Base-by-base conservation (phyloP, 2,888 invertebrate genomes). In the Drosophila picticornis region DNA sequence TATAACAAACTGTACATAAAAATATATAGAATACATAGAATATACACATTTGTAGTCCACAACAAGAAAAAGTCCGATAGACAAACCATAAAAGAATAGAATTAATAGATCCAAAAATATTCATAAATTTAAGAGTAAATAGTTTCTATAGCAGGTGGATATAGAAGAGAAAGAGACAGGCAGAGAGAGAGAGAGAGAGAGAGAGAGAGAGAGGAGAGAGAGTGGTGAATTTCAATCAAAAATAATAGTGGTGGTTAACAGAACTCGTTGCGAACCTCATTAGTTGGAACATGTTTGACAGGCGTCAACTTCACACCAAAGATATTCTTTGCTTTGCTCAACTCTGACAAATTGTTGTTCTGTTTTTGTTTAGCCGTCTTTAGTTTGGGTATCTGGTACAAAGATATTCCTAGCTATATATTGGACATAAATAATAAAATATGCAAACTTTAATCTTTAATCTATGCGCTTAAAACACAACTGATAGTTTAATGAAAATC, bases 291-390 rank as follows among this genome's bases (percentile, higher is more conserved):
- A 68, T 78, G 76, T 58, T 70, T 74, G 6, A 90, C 76, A 10
- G 91, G 91, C 59, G 90, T 88, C 46, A 92, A 81, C 79, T 94
- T 94, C 34, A 94, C 94, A 88, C 94, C 95, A 84, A 94, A 94
- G 32, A 94, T 92, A 86, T 94, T 94, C 75, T 93, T 88, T 77
- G 94, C 93, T 75, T 93, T 92, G 84, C 91, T 93, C 67, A 86
- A 94, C 92, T 91, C 88, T 31, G 63, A 52, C 43, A 66, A 67
- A 32, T 75, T 75, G 52, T 59, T 19, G 16, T 43, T 51, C 55
- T 69, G 58, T 56, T 22, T 53, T 22, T 71, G 2, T 38, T 52
- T 70, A 56, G 56, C 65, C 27, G 58, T 46, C 31, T 82, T 83
- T 50, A 83, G 55, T 38, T 78, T 83, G 4, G 85, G 76, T 66